Percentiles rank a stretch among this genome's conserved stretches.
Evolutionary conservation across 2,113 vertebrate genomes (phyloP).

Genomic region (Ctenomys sociabilis): DNA sequence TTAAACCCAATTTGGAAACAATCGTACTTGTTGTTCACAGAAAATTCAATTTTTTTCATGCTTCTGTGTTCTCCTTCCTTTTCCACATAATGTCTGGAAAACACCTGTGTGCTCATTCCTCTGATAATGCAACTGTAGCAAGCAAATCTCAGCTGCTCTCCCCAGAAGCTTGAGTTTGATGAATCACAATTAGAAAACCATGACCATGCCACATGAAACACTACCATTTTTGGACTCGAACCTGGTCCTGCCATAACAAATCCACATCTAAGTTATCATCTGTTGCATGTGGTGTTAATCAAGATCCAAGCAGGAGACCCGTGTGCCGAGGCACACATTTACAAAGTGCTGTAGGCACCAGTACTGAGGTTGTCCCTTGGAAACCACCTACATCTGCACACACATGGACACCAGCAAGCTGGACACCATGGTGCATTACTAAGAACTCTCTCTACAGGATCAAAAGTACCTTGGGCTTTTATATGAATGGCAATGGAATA

Average conservation of each 20-base stretch:
- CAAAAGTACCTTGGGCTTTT: no score
- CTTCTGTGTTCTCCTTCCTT: neutral
- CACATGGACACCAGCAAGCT: neutral
- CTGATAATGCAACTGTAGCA: neutral
- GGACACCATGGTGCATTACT: neutral
- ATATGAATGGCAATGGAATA: no score
- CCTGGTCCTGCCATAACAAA: neutral
- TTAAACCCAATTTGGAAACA: neutral
- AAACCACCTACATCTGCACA: neutral
- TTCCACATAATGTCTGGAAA: neutral
- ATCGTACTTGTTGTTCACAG: neutral
- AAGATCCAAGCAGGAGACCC: neutral
- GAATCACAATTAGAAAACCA: constrained; percentile 30
- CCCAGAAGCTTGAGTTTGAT: neutral
- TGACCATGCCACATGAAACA: neutral
- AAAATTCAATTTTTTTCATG: neutral
- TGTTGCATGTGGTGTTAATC: neutral
- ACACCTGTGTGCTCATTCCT: neutral
- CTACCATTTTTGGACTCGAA: neutral
- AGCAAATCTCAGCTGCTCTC: neutral
- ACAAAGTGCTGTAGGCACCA: neutral
- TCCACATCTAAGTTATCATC: neutral
- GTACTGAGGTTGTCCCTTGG: neutral
- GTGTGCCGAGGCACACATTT: neutral
- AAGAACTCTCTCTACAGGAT: neutral